Evolutionary conservation across 2,113 vertebrate species (phyloP).

Genomic region (Macaca mulatta): DNA sequence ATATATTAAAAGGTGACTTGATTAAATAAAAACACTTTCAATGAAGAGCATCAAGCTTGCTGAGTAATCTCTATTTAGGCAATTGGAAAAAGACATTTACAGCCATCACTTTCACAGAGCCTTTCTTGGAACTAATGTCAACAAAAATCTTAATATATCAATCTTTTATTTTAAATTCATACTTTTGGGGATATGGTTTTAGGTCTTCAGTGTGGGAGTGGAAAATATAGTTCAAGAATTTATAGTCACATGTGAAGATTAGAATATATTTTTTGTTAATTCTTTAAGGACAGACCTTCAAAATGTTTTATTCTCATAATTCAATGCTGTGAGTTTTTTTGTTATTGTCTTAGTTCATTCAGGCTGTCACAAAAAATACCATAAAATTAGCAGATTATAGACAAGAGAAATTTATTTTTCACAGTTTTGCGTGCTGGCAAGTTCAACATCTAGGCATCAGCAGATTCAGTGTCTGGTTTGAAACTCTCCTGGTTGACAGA

Average conservation of each 20-base stretch:
- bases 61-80: neutral
- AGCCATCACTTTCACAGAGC: neutral
- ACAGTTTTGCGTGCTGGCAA: neutral
- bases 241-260: constrained; percentile 63
- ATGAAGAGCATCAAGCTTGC: neutral
- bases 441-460: too few relatives aligned
- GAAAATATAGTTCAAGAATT: constrained; percentile 62
- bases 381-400: neutral
- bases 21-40: neutral
- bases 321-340: constrained; percentile 62
- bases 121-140: neutral
- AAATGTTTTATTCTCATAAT: constrained; percentile 49
- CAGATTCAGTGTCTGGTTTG: too few relatives aligned
- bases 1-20: neutral
- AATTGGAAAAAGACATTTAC: neutral
- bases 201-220: neutral
- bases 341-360: neutral
- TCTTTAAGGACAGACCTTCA: constrained; percentile 74
- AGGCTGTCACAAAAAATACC: neutral
- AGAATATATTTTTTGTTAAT: constrained; percentile 71
- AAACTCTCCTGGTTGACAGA: neutral
- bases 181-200: neutral
- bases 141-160: neutral
- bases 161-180: neutral
- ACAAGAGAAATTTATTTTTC: neutral